Percentiles rank a stretch among this genome's conserved stretches.
phyloP scores from a whole-genome alignment of 2,113 vertebrate genomes.

The Salvelinus namaycush region DNA sequence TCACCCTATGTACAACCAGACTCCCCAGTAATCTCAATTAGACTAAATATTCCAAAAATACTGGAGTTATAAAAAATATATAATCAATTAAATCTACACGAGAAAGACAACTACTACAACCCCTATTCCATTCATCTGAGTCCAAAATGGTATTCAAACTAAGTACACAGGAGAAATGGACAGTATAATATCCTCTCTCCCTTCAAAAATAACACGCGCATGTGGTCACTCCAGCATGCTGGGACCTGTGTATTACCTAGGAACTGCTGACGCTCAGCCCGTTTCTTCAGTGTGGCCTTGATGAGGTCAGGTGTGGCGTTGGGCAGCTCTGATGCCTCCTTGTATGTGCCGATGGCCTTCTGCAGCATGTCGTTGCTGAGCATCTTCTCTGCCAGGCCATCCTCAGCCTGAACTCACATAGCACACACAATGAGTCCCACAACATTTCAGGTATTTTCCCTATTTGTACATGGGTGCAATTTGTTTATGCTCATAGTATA shows the following conservation, averaged over 20 bases:
- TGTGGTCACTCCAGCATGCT: not conserved
- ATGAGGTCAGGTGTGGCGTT: constrained; percentile 84
- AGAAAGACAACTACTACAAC: no score
- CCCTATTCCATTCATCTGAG: no score
- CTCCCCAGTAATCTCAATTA: no score
- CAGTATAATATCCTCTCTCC: no score
- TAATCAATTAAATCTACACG: no score
- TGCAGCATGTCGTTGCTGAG: constrained; percentile 92
- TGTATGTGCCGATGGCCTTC: constrained; percentile 85
- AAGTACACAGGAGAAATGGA: no score
- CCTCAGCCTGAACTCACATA: constrained; percentile 80
- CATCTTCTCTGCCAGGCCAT: constrained; percentile 89
- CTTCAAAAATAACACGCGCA: no score
- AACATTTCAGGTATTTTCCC: not conserved
- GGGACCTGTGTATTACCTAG: constrained; percentile 77
- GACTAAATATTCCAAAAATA: no score
- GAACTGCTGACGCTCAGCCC: constrained; percentile 93
- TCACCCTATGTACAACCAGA: not conserved
- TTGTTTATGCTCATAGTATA: no score
- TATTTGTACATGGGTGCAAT: no score
- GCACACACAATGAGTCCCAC: constrained; percentile 12
- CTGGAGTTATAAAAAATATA: no score
- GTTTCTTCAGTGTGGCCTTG: constrained; percentile 81
- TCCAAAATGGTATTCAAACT: no score
- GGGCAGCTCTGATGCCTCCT: constrained; percentile 83